Percentiles rank a stretch among this genome's conserved stretches.
phyloP scores from a whole-genome alignment of 2,888 invertebrate species.

The Noctua janthina region DNA sequence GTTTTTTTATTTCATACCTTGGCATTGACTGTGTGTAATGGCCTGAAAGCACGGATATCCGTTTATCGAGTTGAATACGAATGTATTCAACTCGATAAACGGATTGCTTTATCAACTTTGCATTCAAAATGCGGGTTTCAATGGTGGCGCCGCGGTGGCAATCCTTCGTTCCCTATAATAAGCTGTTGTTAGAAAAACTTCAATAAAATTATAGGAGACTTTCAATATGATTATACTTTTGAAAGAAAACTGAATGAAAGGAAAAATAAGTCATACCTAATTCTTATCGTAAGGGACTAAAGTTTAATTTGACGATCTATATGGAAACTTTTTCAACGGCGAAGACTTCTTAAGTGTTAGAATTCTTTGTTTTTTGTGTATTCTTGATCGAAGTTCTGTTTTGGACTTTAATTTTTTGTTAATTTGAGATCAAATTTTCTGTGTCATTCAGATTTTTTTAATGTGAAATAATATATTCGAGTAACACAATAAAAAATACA shows the following conservation, averaged over 20 bases:
- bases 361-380: neutral
- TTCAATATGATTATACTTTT: slow-evolving; percentile 9
- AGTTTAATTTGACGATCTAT: neutral
- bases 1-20: neutral
- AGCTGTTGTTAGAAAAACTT: neutral
- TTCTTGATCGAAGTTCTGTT: neutral
- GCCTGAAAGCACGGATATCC: slow-evolving; percentile 21
- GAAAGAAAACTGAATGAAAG: neutral
- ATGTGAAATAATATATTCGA: neutral
- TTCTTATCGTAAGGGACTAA: slow-evolving; percentile 2
- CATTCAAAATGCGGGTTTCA: neutral
- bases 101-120: slow-evolving; percentile 26
- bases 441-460: neutral
- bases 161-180: neutral
- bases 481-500: neutral
- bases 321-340: neutral
- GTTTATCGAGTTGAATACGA: slow-evolving; percentile 22
- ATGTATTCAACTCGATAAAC: no score
- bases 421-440: neutral
- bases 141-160: neutral
- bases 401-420: neutral
- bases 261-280: slow-evolving; percentile 5
- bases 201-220: neutral
- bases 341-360: neutral
- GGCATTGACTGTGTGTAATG: slow-evolving; percentile 3